phyloP scores from a whole-genome alignment of 1,140 invertebrate species.

The Melanaphis sacchari region DNA sequence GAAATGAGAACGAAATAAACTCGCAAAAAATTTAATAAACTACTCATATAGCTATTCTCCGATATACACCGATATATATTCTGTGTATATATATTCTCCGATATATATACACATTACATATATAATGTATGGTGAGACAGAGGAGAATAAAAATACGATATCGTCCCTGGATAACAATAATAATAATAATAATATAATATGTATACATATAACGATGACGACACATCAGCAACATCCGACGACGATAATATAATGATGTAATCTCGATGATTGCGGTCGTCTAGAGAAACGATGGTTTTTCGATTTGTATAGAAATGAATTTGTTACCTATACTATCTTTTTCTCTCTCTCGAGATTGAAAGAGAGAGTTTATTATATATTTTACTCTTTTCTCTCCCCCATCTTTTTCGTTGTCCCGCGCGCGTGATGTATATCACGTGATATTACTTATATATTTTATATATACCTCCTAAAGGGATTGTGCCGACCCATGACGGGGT shows the following conservation, averaged over 20 bases:
- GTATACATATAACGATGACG: background rate
- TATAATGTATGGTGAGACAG: background rate
- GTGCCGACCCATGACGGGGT: too few relatives aligned
- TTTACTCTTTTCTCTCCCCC: background rate
- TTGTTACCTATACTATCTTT: background rate
- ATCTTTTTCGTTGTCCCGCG: background rate
- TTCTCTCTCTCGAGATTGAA: too few relatives aligned
- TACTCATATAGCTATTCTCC: background rate
- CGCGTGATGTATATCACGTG: background rate
- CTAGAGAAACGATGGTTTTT: background rate
- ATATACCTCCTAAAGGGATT: background rate
- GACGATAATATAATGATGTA: background rate
- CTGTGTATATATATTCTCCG: background rate
- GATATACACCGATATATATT: background rate
- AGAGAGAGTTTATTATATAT: background rate
- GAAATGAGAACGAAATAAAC: background rate
- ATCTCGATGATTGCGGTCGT: constrained; percentile 26
- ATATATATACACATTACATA: background rate
- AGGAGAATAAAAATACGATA: background rate
- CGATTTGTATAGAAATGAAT: constrained; percentile 7
- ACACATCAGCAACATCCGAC: background rate
- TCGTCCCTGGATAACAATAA: background rate
- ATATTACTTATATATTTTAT: background rate
- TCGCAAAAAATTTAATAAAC: background rate
- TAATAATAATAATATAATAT: background rate